These are phyloP conservation scores for Corvus hawaiiensis DNA, from an alignment of 2,113 vertebrate genomes.

Conservation along the genomic window DNA sequence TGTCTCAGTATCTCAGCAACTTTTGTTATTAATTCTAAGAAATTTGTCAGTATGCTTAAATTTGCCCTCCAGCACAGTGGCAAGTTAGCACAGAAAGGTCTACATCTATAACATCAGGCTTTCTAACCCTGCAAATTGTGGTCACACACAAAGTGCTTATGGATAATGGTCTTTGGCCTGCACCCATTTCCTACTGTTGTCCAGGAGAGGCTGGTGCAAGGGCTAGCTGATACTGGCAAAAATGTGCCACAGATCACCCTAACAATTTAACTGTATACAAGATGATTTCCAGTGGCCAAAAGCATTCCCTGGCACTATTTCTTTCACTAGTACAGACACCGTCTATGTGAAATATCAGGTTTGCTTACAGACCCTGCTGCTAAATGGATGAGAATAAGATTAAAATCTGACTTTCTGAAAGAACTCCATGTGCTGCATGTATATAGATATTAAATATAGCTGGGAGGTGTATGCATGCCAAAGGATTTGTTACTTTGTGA, in stretches of 20 bases:
- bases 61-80: neutral
- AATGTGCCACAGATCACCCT: neutral
- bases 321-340: neutral
- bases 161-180: neutral
- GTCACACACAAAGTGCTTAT: neutral
- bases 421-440: neutral
- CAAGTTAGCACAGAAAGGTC: neutral
- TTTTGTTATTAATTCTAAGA: neutral
- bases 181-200: fast-evolving
- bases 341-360: neutral
- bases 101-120: neutral
- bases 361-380: neutral
- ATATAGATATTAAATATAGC: neutral
- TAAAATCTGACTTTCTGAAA: neutral
- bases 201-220: neutral
- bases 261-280: neutral
- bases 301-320: neutral
- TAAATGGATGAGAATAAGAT: neutral
- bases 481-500: neutral
- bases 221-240: neutral
- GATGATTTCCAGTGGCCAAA: neutral
- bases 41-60: neutral
- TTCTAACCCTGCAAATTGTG: neutral
- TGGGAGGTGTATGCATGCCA: neutral
- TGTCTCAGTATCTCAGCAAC: neutral